Percentiles rank a stretch among this genome's conserved stretches.
Conservation (phyloP, 2,113 vertebrate genomes). For the Campylorhamphus procurvoides region DNA sequence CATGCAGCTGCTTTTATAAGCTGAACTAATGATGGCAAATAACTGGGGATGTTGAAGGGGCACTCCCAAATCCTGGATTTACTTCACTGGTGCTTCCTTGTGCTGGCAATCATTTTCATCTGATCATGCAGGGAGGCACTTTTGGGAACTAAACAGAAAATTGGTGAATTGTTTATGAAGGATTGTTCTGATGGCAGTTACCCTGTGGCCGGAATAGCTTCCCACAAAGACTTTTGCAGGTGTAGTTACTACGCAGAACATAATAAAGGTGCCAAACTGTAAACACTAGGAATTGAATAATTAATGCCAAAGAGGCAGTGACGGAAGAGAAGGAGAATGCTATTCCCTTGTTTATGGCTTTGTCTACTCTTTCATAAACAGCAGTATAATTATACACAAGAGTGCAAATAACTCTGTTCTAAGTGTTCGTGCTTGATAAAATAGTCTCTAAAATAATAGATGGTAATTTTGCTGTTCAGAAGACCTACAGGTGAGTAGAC, state of each 20-base stretch:
- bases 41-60: not conserved
- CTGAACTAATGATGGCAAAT: not conserved
- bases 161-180: not conserved
- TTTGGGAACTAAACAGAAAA: not conserved
- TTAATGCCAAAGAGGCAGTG: not conserved
- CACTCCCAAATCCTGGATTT: not conserved
- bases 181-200: not conserved
- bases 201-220: not conserved
- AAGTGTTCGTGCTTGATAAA: not conserved
- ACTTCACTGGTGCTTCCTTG: not conserved
- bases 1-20: not conserved
- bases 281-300: constrained; percentile 2
- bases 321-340: not conserved
- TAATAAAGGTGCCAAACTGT: not conserved
- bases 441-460: not conserved
- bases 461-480: not conserved
- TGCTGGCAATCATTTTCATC: not conserved
- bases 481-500: not conserved
- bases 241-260: not conserved
- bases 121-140: not conserved
- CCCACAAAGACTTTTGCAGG: not conserved
- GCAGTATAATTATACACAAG: not conserved
- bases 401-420: not conserved
- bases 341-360: not conserved
- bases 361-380: not conserved